Conservation (phyloP, 2,797 vertebrate genomes). For the Halcyon chelicuti region DNA sequence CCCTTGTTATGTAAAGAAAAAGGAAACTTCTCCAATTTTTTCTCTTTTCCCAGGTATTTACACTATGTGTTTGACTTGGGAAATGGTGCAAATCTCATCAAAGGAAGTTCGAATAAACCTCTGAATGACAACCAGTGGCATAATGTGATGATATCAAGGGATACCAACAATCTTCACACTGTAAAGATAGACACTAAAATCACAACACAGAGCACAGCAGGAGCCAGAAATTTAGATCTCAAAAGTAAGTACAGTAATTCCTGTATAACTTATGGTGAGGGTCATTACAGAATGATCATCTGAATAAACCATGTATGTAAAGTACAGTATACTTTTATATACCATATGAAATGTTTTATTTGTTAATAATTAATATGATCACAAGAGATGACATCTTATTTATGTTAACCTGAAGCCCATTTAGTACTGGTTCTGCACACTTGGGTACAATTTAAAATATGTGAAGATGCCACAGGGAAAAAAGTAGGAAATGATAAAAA, state of each 20-base stretch:
- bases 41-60: conserved; percentile 85
- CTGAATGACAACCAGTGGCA: conserved; percentile 99
- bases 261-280: background rate
- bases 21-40: conserved; percentile 58
- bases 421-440: background rate
- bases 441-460: background rate
- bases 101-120: conserved; percentile 97
- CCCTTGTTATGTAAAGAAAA: conserved; percentile 42
- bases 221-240: conserved; percentile 95
- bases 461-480: background rate
- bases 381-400: background rate
- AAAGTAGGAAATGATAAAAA: background rate
- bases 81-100: conserved; percentile 96
- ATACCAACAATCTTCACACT: conserved; percentile 95
- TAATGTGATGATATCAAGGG: conserved; percentile 95
- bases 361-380: background rate
- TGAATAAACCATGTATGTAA: background rate
- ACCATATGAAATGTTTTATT: background rate
- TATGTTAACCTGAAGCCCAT: background rate
- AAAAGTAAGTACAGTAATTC: conserved; percentile 86
- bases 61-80: conserved; percentile 97
- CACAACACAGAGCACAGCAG: conserved; percentile 93
- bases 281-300: background rate
- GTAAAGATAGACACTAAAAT: conserved; percentile 97
- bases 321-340: background rate